Evolutionary conservation across 1,140 invertebrate species (phyloP), one percentile per base, ranked within the genome.

Genomic region (Conus ventricosus): DNA sequence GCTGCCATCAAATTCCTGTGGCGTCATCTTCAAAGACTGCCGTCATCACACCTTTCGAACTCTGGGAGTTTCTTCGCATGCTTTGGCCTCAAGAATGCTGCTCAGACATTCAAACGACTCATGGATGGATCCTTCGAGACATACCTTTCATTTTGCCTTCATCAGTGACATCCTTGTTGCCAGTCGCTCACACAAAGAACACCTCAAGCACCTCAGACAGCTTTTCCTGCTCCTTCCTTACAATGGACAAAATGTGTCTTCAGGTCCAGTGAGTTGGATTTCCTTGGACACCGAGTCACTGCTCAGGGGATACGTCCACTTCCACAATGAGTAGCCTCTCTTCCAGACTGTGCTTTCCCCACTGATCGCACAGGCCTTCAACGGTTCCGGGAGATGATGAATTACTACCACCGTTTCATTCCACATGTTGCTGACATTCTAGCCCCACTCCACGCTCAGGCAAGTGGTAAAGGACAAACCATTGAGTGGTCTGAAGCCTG

Each of bases 401-500:
- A 90, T 20, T 95, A 96, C 90, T 86, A 95, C 51, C 27, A 87
- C 8, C 94, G 92, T 89, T 95, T 94, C 85, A 89, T 92, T 10
- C 91, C 92, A 20, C 93, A 96, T 89, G 91, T 94, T 17, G 85
- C 88, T 55, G 85, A 81, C 17, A 67, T 88, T 51, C 86, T 90
- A 23, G 75, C 89, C 15, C 87, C 57, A 15, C 55, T 84, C 7
- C 82, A 84, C 39, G 82, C 82, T n/a, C 82, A 84, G 51, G 82
- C 82, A 39, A 84, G 39, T 84, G 82, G 82, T n/a, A 84, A 84
- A 8, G 60, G 60, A 63, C 60, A 63, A 63, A 63, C 60, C 60
- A 63, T 2, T 10, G 27, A 63, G 60, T 63, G 60, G 60, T 63
- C 60, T 63, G 60, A 10, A 63, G 60, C 10, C 60, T 63, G 60